These are phyloP conservation scores for Meta bourneti DNA, from an alignment of 2,888 invertebrate genomes.

Conservation along the genomic window DNA sequence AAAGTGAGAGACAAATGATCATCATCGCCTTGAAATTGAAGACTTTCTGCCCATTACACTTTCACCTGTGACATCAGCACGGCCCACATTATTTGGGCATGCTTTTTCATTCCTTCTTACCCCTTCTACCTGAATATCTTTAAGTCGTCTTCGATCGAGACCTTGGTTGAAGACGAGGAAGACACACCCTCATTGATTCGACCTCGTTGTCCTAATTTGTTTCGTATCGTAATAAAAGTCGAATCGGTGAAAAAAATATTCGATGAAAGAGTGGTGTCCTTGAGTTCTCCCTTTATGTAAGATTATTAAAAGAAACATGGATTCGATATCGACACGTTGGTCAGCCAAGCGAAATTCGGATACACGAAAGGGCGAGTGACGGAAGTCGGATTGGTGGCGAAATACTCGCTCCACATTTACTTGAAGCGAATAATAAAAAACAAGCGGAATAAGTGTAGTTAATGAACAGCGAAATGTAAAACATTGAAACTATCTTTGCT, in stretches of 20 bases:
- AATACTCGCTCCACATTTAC: background rate
- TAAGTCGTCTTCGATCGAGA: slow-evolving; percentile 19
- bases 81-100: slow-evolving; percentile 17
- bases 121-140: slow-evolving; percentile 12
- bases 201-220: slow-evolving; percentile 76
- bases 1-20: too few species aligned
- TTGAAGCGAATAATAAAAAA: background rate
- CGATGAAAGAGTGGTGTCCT: slow-evolving; percentile 68
- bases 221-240: slow-evolving; percentile 66
- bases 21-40: slow-evolving; percentile 26
- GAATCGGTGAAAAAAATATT: slow-evolving; percentile 58
- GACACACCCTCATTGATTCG: slow-evolving; percentile 70
- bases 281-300: slow-evolving; percentile 66
- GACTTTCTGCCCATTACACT: slow-evolving; percentile 40
- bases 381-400: background rate
- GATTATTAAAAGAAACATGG: slow-evolving; percentile 47
- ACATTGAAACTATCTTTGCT: too few species aligned
- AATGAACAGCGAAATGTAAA: too few species aligned
- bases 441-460: too few species aligned
- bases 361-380: background rate
- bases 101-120: background rate
- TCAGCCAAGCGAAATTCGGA: slow-evolving; percentile 31
- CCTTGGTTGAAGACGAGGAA: slow-evolving; percentile 65
- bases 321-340: slow-evolving; percentile 46
- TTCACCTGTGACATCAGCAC: slow-evolving; percentile 44